Conservation (phyloP, 1,140 invertebrate genomes). For the Thalassaphorura encarpata region DNA sequence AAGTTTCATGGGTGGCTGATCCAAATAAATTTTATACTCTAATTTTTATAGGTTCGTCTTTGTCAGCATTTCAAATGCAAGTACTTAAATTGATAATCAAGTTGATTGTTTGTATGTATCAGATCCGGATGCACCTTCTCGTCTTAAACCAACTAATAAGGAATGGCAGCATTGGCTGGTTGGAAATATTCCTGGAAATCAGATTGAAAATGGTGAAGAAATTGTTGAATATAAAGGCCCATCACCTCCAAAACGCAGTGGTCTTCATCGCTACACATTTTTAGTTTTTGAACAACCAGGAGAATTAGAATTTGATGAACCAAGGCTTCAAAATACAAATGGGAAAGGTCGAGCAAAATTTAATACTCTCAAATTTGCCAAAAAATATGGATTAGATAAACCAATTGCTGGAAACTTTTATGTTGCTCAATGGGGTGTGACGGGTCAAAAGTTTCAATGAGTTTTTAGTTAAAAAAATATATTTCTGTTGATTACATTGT, state of each 20-base stretch:
- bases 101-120: too few species aligned
- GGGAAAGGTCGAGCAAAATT: slow-evolving; percentile 64
- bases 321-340: slow-evolving; percentile 41
- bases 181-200: slow-evolving; percentile 71
- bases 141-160: slow-evolving; percentile 60
- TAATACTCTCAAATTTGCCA: slow-evolving; percentile 66
- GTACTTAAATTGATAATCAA: too few species aligned
- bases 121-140: slow-evolving; percentile 86
- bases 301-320: slow-evolving; percentile 40
- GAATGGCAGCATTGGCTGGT: slow-evolving; percentile 92
- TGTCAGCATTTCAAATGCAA: too few species aligned
- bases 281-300: slow-evolving; percentile 47
- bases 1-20: slow-evolving; percentile 53
- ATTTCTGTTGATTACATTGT: too few species aligned
- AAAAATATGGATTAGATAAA: slow-evolving; percentile 67
- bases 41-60: slow-evolving; percentile 55
- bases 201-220: slow-evolving; percentile 58
- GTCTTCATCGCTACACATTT: slow-evolving; percentile 82
- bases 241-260: slow-evolving; percentile 62
- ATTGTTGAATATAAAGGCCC: slow-evolving; percentile 72
- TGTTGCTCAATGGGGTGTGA: slow-evolving; percentile 77
- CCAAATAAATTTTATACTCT: slow-evolving; percentile 57
- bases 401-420: slow-evolving; percentile 83
- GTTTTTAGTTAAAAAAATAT: too few species aligned
- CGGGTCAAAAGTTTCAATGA: too few species aligned